These are phyloP conservation scores for Leptinotarsa texana DNA, from an alignment of 1,140 invertebrate species.

Conservation along the genomic window DNA sequence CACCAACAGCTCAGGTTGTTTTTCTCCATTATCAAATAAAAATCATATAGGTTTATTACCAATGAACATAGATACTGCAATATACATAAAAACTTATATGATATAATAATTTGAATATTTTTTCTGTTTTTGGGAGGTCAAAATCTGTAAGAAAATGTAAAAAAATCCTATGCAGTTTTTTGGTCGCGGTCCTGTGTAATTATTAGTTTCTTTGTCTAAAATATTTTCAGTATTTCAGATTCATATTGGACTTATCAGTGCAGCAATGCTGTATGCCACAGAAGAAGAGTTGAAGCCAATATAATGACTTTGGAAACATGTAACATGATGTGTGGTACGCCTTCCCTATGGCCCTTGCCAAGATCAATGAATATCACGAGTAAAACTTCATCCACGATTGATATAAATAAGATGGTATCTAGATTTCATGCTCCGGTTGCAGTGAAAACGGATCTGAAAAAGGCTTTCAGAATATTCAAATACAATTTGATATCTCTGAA, in stretches of 20 bases:
- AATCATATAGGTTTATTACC: too few relatives aligned
- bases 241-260: conserved; percentile 11
- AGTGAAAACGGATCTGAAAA: conserved; percentile 20
- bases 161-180: too few relatives aligned
- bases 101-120: too few relatives aligned
- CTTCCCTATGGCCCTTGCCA: conserved; percentile 58
- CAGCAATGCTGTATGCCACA: neutral
- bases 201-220: neutral
- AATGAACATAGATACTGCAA: too few relatives aligned
- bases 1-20: too few relatives aligned
- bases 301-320: conserved; percentile 53
- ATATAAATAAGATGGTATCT: conserved; percentile 53
- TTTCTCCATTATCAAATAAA: too few relatives aligned
- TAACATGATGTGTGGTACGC: conserved; percentile 54
- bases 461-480: conserved; percentile 27
- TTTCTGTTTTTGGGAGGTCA: too few relatives aligned
- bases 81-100: too few relatives aligned
- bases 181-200: too few relatives aligned
- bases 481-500: neutral
- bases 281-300: neutral
- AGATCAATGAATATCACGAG: conserved; percentile 53
- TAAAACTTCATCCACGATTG: conserved; percentile 52
- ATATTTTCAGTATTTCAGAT: conserved; percentile 13
- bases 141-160: too few relatives aligned
- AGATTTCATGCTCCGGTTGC: conserved; percentile 43